These are phyloP conservation scores for Lumbricus terrestris DNA, from an alignment of 2,888 invertebrate species.

Conservation along the genomic window DNA sequence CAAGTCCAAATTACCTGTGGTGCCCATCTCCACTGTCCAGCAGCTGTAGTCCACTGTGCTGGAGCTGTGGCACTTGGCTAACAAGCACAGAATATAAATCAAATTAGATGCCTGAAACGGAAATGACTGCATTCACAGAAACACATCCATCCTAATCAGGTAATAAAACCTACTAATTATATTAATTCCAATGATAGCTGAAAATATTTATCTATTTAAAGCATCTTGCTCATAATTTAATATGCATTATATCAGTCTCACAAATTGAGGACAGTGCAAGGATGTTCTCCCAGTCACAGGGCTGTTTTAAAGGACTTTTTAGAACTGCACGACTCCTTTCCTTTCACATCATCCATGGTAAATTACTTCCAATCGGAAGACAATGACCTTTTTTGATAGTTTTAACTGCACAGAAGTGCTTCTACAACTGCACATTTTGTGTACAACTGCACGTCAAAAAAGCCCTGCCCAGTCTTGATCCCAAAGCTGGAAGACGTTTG, in stretches of 20 bases:
- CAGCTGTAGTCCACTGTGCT: neutral
- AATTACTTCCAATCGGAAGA: too few species aligned
- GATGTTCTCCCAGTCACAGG: too few species aligned
- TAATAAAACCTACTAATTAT: neutral
- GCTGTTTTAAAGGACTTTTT: too few species aligned
- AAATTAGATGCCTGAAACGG: neutral
- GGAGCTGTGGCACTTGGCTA: conserved; percentile 8
- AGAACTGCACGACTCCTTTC: too few species aligned
- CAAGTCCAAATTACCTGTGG: neutral
- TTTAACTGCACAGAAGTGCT: too few species aligned
- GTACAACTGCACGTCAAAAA: too few species aligned
- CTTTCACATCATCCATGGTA: too few species aligned
- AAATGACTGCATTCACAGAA: neutral
- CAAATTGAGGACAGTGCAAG: neutral
- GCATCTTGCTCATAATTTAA: neutral
- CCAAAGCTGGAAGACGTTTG: neutral
- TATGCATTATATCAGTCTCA: neutral
- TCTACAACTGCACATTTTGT: too few species aligned
- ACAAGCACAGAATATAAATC: neutral
- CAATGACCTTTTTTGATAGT: too few species aligned
- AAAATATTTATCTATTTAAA: neutral
- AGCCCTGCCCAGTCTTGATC: neutral
- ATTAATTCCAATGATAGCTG: neutral
- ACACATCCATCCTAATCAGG: neutral
- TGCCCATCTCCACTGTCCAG: conserved; percentile 15